Percentiles rank a stretch among this genome's conserved stretches.
Evolutionary conservation across 2,888 invertebrate species (phyloP).

Genomic region (Drosophila buzzatii): DNA sequence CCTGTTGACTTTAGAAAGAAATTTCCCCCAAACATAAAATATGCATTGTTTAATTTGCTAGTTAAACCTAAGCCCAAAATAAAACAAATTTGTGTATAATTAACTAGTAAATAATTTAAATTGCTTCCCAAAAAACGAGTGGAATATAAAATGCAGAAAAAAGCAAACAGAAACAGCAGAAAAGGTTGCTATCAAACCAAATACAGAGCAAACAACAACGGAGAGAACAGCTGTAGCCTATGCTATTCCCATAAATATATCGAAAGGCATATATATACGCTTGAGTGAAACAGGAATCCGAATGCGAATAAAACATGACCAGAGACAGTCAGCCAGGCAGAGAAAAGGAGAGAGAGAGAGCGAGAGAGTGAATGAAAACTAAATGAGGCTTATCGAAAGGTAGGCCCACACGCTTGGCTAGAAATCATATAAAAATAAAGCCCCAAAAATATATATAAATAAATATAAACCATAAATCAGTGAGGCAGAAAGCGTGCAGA

Average conservation of each 20-base stretch:
- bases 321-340: not conserved
- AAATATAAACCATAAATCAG: slow-evolving; percentile 76
- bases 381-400: slow-evolving; percentile 72
- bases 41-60: slow-evolving; percentile 50
- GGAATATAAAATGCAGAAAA: slow-evolving; percentile 35
- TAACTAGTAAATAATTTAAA: slow-evolving; percentile 50
- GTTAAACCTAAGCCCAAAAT: slow-evolving; percentile 6
- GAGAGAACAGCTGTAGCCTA: slow-evolving; percentile 22
- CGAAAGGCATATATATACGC: slow-evolving; percentile 35
- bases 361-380: slow-evolving; percentile 62
- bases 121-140: slow-evolving; percentile 2
- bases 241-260: slow-evolving; percentile 22
- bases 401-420: slow-evolving; percentile 20
- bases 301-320: slow-evolving; percentile 18
- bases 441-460: slow-evolving; percentile 52
- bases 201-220: not conserved
- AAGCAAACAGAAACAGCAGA: not conserved
- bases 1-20: not conserved
- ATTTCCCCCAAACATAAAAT: slow-evolving; percentile 13
- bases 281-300: slow-evolving; percentile 32
- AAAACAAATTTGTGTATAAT: slow-evolving; percentile 34
- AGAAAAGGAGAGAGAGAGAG: not conserved
- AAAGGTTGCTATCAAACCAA: slow-evolving; percentile 30
- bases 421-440: slow-evolving; percentile 59
- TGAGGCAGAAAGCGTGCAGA: slow-evolving; percentile 72